Conservation (phyloP, 2,113 vertebrate species). For the Oreochromis spilurus region DNA sequence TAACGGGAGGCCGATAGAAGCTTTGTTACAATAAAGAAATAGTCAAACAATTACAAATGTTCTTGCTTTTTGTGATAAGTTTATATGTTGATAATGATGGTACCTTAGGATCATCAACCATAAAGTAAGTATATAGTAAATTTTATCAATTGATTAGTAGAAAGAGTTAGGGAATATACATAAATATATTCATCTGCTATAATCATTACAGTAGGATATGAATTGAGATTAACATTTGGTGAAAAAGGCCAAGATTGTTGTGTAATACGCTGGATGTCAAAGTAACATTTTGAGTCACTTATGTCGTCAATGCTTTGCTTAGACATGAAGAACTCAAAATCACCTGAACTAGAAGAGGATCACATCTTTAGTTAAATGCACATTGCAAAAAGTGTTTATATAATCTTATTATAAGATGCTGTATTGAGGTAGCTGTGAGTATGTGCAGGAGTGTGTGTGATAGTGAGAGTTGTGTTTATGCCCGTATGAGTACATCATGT, state of each 20-base stretch:
- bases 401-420: neutral
- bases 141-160: neutral
- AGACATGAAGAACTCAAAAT: neutral
- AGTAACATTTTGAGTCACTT: neutral
- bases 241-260: neutral
- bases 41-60: neutral
- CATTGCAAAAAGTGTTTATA: neutral
- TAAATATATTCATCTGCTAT: neutral
- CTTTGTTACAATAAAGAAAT: neutral
- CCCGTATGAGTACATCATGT: constrained; percentile 5
- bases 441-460: neutral
- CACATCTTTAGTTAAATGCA: neutral
- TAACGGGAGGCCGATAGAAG: neutral
- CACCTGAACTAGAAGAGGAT: neutral
- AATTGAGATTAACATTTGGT: neutral
- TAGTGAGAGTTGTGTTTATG: neutral
- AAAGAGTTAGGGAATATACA: neutral
- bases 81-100: neutral
- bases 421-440: neutral
- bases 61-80: neutral
- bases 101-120: neutral
- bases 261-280: neutral
- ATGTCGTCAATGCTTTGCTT: neutral
- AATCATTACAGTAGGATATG: neutral
- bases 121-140: neutral